These are phyloP conservation scores for Araneus ventricosus DNA, from an alignment of 1,140 invertebrate genomes.

Conservation along the genomic window DNA sequence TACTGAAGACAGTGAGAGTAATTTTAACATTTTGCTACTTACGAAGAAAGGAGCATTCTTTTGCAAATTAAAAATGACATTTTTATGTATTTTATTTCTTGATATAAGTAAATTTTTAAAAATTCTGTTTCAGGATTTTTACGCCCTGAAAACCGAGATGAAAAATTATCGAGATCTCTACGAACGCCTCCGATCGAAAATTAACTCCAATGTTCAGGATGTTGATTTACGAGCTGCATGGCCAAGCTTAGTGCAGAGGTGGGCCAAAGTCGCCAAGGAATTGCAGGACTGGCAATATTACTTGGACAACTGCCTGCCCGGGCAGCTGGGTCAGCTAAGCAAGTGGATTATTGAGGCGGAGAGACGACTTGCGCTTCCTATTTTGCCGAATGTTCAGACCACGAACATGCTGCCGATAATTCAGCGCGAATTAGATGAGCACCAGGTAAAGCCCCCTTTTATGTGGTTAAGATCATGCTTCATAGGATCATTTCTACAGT, in stretches of 20 bases:
- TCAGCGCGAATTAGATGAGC: slow-evolving; percentile 36
- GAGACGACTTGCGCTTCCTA: slow-evolving; percentile 87
- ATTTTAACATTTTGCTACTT: too few species aligned
- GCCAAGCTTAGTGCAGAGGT: slow-evolving; percentile 76
- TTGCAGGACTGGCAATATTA: slow-evolving; percentile 89
- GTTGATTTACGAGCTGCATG: slow-evolving; percentile 74
- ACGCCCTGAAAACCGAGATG: slow-evolving; percentile 75
- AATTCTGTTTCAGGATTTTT: slow-evolving; percentile 76
- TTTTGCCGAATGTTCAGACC: slow-evolving; percentile 85
- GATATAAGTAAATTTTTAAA: neutral
- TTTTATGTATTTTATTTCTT: neutral
- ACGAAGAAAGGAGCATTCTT: too few species aligned
- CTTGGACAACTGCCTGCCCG: slow-evolving; percentile 90
- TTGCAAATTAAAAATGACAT: neutral
- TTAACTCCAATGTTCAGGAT: slow-evolving; percentile 42
- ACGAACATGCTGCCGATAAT: slow-evolving; percentile 82
- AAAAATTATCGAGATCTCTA: slow-evolving; percentile 71
- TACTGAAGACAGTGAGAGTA: too few species aligned
- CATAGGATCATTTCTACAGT: too few species aligned
- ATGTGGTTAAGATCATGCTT: too few species aligned
- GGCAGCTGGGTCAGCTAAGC: slow-evolving; percentile 90
- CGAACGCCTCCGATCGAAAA: slow-evolving; percentile 73
- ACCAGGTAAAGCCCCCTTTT: slow-evolving; percentile 49
- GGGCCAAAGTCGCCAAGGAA: slow-evolving; percentile 76
- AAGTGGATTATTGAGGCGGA: slow-evolving; percentile 94